Conservation (phyloP, 2,113 vertebrate species). For the Oreochromis spilurus region DNA sequence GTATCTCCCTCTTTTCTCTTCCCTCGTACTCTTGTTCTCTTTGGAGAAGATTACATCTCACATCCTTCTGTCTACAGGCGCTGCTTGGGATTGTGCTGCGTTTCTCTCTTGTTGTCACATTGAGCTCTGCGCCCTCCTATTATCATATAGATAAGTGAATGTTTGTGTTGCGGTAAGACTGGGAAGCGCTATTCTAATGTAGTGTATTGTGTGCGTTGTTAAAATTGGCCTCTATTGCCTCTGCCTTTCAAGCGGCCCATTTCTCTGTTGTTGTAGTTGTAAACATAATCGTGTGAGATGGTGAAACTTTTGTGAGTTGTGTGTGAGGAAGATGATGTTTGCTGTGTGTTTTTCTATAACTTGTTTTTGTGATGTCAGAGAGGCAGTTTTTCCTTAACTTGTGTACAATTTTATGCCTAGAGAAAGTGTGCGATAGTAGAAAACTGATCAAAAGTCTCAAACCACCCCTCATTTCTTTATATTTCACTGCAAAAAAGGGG, state of each 20-base stretch:
- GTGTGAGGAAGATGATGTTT: background rate
- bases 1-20: constrained; percentile 8
- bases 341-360: background rate
- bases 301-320: background rate
- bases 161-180: constrained; percentile 52
- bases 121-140: constrained; percentile 58
- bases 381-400: background rate
- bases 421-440: background rate
- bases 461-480: background rate
- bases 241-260: constrained; percentile 23
- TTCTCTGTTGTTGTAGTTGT: constrained; percentile 12
- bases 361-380: background rate
- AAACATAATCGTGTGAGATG: constrained; percentile 1
- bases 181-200: constrained; percentile 41
- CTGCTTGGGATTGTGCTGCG: constrained; percentile 47
- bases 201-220: constrained; percentile 43
- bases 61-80: constrained; percentile 59
- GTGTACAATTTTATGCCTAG: background rate
- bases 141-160: constrained; percentile 74
- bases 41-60: constrained; percentile 61
- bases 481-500: background rate
- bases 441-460: background rate
- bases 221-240: constrained; percentile 32
- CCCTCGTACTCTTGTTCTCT: constrained; percentile 22
- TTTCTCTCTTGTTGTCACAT: constrained; percentile 49